A percentile compares a stretch with the other conserved stretches of the same genome.
Evolutionary conservation across 2,888 invertebrate species (phyloP).

Genomic region (Pyrgus malvae): DNA sequence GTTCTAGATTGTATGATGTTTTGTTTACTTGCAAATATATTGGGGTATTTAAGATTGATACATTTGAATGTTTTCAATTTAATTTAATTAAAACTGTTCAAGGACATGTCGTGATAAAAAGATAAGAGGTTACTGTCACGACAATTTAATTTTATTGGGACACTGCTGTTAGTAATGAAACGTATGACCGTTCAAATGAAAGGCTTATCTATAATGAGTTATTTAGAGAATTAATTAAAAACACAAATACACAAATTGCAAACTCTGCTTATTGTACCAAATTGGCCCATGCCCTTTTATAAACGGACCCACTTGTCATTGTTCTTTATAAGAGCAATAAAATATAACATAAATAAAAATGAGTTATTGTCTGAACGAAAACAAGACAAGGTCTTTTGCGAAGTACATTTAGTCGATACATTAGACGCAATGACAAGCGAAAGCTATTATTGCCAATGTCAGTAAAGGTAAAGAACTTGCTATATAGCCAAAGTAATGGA

Average conservation of each 20-base stretch:
- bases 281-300: no score
- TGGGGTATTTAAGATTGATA: no score
- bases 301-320: no score
- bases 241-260: no score
- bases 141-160: slow-evolving; percentile 1
- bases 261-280: no score
- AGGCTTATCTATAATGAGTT: background rate
- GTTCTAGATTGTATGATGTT: background rate
- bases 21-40: background rate
- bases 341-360: background rate
- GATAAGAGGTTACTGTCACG: background rate
- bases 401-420: background rate
- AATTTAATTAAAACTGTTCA: no score
- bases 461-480: no score
- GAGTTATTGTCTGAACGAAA: background rate
- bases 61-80: no score
- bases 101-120: background rate
- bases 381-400: background rate
- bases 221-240: no score
- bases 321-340: background rate
- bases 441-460: no score
- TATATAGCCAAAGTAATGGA: no score
- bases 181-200: background rate
- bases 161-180: background rate
- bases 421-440: background rate